Evolutionary conservation across 2,888 invertebrate species (phyloP), one percentile per base, ranked within the genome.

Genomic region (Drosophila pullipes): DNA sequence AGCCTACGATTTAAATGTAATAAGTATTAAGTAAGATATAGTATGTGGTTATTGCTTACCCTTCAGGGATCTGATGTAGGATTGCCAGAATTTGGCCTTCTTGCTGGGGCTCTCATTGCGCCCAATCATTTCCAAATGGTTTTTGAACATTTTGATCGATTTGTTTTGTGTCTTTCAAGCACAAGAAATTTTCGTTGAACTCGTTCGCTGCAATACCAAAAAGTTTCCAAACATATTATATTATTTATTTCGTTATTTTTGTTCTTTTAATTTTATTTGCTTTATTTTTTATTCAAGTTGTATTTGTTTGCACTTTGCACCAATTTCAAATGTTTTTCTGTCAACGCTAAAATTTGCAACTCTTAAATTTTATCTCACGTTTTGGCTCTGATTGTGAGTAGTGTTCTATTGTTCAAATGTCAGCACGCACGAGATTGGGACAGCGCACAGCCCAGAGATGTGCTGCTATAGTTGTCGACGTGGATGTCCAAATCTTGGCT

Each of bases 61-160:
- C 96, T 97, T 97, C 90, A 97, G 95, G 94, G 97, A 97, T 94
- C 97, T 96, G 94, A 97, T 97, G 94, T 97, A 97, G 93, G 97
- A 97, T 94, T 97, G 97, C 97, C 97, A 97, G 95, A 97, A 97
- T 95, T 96, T 97, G 94, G 97, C 97, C 95, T 97, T 97, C 95
- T 97, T 97, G 94, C 97, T 96, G 93, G 97, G 96, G 94, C 96
- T 96, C 95, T 97, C 97, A 94, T 97, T 97, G 94, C 97, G 96
- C 95, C 97, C 97, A 94, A 97, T 97, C 97, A 97, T 97, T 95
- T 97, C 97, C 95, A 97, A 96, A 95, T 97, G 97, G 94, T 95
- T 97, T 95, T 96, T 97, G 95, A 97, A 97, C 96, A 97, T 97
- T 95, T 96, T 96, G 95, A 94, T 95, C 93, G 94, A 94, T 94